Evolutionary conservation across 1,140 invertebrate species (phyloP).

Genomic region (Capitella teleta): DNA sequence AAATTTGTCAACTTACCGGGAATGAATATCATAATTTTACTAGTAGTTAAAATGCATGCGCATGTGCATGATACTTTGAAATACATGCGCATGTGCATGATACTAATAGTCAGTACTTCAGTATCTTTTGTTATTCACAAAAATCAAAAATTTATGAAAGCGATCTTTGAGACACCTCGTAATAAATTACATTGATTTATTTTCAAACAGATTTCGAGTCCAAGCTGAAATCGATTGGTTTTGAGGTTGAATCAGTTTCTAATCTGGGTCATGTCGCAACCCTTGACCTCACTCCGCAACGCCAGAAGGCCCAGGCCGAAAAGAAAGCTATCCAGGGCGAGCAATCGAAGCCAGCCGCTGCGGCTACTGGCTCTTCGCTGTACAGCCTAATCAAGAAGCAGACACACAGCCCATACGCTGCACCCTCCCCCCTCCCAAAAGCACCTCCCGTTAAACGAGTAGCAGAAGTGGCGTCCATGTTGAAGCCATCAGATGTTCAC

Average conservation of each 20-base stretch:
- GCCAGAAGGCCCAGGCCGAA: background rate
- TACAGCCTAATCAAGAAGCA: constrained; percentile 3
- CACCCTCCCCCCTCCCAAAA: background rate
- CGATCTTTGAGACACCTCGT: no score
- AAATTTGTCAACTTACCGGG: no score
- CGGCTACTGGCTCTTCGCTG: background rate
- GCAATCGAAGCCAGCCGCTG: background rate
- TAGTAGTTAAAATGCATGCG: no score
- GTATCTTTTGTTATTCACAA: no score
- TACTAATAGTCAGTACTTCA: no score
- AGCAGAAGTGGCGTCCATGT: background rate
- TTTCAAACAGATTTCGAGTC: constrained; percentile 30
- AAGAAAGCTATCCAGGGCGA: background rate
- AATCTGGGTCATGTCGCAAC: constrained; percentile 3
- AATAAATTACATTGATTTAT: background rate
- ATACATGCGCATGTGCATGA: no score
- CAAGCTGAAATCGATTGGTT: constrained; percentile 31
- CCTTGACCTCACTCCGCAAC: constrained; percentile 2
- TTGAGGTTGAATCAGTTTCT: constrained; percentile 17
- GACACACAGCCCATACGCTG: background rate
- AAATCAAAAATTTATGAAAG: no score
- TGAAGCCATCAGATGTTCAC: background rate
- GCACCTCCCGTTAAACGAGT: background rate
- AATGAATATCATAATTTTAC: no score
- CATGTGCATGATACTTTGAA: no score